Conservation (phyloP, 2,113 vertebrate genomes). For the Pachyramphus minor region DNA sequence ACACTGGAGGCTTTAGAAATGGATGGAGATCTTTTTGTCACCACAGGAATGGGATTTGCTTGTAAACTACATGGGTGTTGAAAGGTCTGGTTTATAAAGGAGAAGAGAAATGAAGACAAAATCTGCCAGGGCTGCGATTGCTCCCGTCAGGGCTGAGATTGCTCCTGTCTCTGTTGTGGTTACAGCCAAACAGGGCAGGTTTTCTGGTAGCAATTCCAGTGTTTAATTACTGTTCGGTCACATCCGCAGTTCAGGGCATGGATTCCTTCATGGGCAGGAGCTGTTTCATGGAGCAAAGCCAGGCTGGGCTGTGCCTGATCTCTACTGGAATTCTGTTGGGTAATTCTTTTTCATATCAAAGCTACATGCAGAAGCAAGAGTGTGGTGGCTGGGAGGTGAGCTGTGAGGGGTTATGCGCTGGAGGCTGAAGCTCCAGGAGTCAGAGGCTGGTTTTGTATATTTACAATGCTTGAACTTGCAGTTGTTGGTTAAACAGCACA, state of each 20-base stretch:
- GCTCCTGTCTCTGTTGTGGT: not conserved
- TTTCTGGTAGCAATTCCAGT: not conserved
- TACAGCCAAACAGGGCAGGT: not conserved
- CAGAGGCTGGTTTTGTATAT: not conserved
- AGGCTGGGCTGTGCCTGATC: not conserved
- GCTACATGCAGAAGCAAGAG: not conserved
- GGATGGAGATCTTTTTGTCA: not conserved
- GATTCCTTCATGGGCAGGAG: not conserved
- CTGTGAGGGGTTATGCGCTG: not conserved
- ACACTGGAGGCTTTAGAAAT: not conserved
- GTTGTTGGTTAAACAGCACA: not conserved
- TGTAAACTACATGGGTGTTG: not conserved
- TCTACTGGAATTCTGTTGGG: not conserved
- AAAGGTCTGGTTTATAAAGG: not conserved
- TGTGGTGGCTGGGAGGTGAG: not conserved
- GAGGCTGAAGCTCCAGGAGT: not conserved
- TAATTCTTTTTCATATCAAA: not conserved
- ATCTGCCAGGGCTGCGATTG: not conserved
- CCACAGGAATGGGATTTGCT: not conserved
- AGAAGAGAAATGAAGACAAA: not conserved
- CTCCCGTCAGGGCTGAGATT: not conserved
- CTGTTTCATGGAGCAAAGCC: not conserved
- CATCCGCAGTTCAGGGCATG: not conserved
- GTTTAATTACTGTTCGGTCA: not conserved
- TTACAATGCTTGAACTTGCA: fast-evolving